Conservation (phyloP, 1,140 invertebrate species). For the Rhizoglyphus robini region DNA sequence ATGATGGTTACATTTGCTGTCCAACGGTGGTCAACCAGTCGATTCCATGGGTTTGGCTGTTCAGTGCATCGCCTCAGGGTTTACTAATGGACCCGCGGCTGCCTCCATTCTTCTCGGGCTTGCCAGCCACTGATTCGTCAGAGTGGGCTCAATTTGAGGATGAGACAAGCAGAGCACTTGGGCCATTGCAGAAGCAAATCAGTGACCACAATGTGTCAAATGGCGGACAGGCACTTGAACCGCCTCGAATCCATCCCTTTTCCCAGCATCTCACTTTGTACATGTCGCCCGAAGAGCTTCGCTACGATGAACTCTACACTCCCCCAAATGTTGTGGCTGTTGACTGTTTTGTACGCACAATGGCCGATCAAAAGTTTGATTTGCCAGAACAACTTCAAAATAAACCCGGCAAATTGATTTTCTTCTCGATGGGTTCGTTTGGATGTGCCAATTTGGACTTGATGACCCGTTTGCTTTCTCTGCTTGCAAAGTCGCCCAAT, state of each 20-base stretch:
- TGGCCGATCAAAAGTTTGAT: not conserved
- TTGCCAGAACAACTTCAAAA: conserved; percentile 9
- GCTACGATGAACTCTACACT: not conserved
- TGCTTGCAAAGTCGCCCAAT: not conserved
- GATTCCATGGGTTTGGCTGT: conserved; percentile 20
- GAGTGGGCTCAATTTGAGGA: not conserved
- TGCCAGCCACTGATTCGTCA: not conserved
- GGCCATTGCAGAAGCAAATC: not conserved
- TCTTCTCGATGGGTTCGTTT: conserved; percentile 18
- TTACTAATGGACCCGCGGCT: not conserved
- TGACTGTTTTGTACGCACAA: not conserved
- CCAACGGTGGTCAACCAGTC: conserved; percentile 6
- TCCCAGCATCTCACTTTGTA: conserved; percentile 19
- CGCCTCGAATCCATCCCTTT: not conserved
- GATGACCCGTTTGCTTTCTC: conserved; percentile 7
- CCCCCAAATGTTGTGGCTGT: not conserved
- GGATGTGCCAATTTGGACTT: conserved; percentile 3
- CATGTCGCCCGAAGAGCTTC: conserved; percentile 15
- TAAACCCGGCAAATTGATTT: conserved; percentile 16
- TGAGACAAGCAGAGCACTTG: not conserved
- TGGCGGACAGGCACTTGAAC: not conserved
- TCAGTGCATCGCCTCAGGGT: conserved; percentile 4
- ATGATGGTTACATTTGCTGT: conserved; percentile 16
- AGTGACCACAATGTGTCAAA: not conserved
- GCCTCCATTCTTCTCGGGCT: conserved; percentile 11